phyloP scores from a whole-genome alignment of 2,113 vertebrate genomes.

The Rhea americana region DNA sequence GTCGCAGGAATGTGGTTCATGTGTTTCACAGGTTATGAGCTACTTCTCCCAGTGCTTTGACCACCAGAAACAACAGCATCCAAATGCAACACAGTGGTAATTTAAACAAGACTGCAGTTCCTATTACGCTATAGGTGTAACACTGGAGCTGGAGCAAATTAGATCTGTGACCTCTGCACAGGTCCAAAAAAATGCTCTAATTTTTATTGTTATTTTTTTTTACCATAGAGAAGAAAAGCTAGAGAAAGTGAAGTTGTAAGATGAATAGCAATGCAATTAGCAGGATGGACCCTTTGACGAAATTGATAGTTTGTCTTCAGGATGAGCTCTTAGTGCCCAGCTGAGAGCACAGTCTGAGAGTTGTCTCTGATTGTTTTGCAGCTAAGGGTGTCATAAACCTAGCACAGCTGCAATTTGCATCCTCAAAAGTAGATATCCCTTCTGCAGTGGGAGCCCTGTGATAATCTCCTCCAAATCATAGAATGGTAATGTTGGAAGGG shows the following conservation, averaged over 20 bases:
- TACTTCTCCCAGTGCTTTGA: constrained; percentile 62
- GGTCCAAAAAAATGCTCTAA: neutral
- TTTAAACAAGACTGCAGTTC: constrained; percentile 25
- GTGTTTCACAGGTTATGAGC: constrained; percentile 67
- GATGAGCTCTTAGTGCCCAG: neutral
- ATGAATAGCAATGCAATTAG: neutral
- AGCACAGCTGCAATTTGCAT: neutral
- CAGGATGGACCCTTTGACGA: neutral
- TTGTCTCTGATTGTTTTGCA: neutral
- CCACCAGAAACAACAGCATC: constrained; percentile 47
- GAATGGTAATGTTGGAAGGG: too few species aligned
- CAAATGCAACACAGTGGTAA: constrained; percentile 40
- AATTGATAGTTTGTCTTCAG: constrained; percentile 1
- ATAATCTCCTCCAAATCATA: neutral
- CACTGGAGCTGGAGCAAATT: neutral
- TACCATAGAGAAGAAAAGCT: neutral
- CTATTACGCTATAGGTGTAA: neutral
- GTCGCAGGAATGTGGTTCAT: constrained; percentile 65
- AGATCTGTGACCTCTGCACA: neutral
- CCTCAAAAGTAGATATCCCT: neutral
- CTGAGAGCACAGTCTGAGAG: neutral
- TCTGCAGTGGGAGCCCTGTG: neutral
- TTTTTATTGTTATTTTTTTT: neutral
- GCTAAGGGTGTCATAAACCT: neutral
- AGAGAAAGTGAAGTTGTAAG: neutral